Conservation (phyloP, 2,888 invertebrate genomes). For the Agrotis ipsilon region DNA sequence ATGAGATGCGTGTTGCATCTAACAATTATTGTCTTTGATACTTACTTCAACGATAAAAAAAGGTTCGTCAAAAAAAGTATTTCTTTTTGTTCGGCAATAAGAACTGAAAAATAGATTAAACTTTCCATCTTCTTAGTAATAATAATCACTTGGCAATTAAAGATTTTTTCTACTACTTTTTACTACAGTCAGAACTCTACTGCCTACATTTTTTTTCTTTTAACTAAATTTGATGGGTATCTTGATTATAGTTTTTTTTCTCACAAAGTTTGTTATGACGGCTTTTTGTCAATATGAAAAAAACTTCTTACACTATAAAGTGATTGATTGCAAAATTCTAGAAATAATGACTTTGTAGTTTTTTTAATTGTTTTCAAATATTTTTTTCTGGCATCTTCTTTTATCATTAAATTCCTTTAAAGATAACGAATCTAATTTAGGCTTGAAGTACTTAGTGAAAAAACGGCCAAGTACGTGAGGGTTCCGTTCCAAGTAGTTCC, state of each 20-base stretch:
- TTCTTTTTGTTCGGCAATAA: too few species aligned
- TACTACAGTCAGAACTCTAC: not conserved
- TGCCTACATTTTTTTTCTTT: not conserved
- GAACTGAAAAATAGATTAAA: too few species aligned
- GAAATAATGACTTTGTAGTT: not conserved
- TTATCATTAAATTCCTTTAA: not conserved
- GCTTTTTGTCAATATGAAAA: constrained; percentile 15
- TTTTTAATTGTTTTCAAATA: not conserved
- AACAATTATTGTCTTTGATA: too few species aligned
- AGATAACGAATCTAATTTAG: too few species aligned
- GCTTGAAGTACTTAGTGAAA: not conserved
- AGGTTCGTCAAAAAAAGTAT: too few species aligned
- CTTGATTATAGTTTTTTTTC: constrained; percentile 28
- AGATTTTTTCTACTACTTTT: constrained; percentile 15
- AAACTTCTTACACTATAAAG: not conserved
- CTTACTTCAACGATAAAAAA: too few species aligned
- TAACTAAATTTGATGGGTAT: not conserved
- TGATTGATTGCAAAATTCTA: not conserved
- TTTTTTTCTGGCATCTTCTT: not conserved
- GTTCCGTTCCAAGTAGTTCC: not conserved
- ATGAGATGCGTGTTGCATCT: too few species aligned
- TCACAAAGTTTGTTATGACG: not conserved
- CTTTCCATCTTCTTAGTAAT: too few species aligned
- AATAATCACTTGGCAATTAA: not conserved
- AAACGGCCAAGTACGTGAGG: too few species aligned